A percentile compares a stretch with the other conserved stretches of the same genome.
phyloP scores from a whole-genome alignment of 2,888 invertebrate genomes.

The Mylabris sibirica region DNA sequence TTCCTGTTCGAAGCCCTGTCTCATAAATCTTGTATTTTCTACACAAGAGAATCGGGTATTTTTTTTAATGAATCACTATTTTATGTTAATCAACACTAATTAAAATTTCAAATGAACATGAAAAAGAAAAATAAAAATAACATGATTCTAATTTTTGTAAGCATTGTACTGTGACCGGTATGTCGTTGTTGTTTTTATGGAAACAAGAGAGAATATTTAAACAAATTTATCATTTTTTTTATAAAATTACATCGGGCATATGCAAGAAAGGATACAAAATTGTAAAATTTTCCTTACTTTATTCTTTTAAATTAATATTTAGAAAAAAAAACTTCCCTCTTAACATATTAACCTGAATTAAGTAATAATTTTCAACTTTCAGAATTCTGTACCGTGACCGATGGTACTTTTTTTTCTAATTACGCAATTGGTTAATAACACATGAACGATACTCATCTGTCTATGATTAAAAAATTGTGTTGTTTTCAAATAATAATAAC shows the following conservation, averaged over 20 bases:
- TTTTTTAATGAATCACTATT: constrained; percentile 30
- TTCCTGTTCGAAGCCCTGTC: too few relatives aligned
- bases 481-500: not conserved
- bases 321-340: constrained; percentile 19
- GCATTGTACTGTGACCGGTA: constrained; percentile 27
- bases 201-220: constrained; percentile 5
- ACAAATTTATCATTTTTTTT: not conserved
- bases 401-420: constrained; percentile 42
- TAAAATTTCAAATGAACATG: constrained; percentile 33
- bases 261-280: constrained; percentile 27
- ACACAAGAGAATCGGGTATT: constrained; percentile 19
- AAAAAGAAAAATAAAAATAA: constrained; percentile 13
- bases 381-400: constrained; percentile 52
- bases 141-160: constrained; percentile 34
- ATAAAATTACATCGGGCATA: constrained; percentile 9
- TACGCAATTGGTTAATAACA: constrained; percentile 51
- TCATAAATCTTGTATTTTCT: too few relatives aligned
- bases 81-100: constrained; percentile 33
- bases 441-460: constrained; percentile 47
- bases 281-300: constrained; percentile 17
- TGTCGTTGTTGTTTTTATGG: constrained; percentile 12
- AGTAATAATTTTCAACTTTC: constrained; percentile 55
- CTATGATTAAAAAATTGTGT: constrained; percentile 36
- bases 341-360: constrained; percentile 59
- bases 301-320: constrained; percentile 21